A percentile compares a stretch with the other conserved stretches of the same genome.
Evolutionary conservation across 2,888 invertebrate genomes (phyloP).

Genomic region (Plebejus argus): DNA sequence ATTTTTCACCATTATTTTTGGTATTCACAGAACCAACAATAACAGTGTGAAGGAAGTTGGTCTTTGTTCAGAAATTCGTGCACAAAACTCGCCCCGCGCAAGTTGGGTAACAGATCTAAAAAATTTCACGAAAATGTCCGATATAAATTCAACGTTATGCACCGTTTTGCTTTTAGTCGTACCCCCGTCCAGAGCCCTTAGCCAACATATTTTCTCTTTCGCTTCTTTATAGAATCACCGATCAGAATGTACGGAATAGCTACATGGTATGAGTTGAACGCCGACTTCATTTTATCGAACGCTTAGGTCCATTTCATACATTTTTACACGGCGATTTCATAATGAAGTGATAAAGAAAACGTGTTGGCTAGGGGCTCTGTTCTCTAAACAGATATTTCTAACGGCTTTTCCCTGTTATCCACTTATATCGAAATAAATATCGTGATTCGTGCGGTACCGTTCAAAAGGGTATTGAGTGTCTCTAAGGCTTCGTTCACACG

Average conservation of each 20-base stretch:
- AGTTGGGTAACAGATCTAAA: slow-evolving; percentile 25
- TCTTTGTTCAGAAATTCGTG: slow-evolving; percentile 27
- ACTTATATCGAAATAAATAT: slow-evolving; percentile 20
- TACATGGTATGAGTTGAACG: too few relatives aligned
- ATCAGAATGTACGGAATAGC: too few relatives aligned
- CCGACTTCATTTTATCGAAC: too few relatives aligned
- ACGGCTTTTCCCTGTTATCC: slow-evolving; percentile 3
- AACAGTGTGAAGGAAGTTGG: slow-evolving; percentile 25
- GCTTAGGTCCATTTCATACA: too few relatives aligned
- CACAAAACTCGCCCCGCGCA: slow-evolving; percentile 21
- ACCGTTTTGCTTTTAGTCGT: slow-evolving; percentile 18
- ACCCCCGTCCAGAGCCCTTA: not conserved
- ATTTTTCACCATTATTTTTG: not conserved
- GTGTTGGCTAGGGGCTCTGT: not conserved
- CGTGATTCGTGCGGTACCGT: not conserved
- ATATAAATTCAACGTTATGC: slow-evolving; percentile 22
- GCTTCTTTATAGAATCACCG: too few relatives aligned
- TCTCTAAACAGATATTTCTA: slow-evolving; percentile 27
- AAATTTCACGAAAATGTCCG: slow-evolving; percentile 17
- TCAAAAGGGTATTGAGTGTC: not conserved
- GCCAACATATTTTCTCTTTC: too few relatives aligned
- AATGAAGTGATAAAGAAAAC: too few relatives aligned
- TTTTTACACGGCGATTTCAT: too few relatives aligned
- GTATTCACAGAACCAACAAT: slow-evolving; percentile 15
- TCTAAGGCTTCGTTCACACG: too few relatives aligned